Evolutionary conservation across 2,888 invertebrate species (phyloP), one percentile per base, ranked within the genome.

Genomic region (Sphaerophoria rueppellii): DNA sequence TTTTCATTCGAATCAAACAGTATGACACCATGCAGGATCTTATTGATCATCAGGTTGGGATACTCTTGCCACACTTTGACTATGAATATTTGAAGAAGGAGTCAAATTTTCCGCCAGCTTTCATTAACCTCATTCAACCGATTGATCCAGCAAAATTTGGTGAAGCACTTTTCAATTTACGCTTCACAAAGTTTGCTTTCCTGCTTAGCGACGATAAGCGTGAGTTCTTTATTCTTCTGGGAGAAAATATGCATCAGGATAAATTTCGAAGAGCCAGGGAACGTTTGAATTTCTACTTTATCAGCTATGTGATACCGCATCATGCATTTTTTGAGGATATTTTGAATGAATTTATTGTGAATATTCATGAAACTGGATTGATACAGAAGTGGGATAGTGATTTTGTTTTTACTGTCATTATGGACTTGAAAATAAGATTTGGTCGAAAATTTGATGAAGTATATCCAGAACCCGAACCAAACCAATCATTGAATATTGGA

Each of bases 1-100:
- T 40, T 12, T 82, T 54, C 24, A 82, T 82, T 9, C 48, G 48
- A 37, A n/a, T 78, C 9, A 58, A 70, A 11, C 82, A 82, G 16
- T 69, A 34, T 32, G 58, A 82, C 0, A 58, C 70, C 0, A 48
- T 78, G 11, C 11, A 70, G 12, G 82, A 82, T 4, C 12, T 82
- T n/a, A 37, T 78, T 43, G 73, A 70, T 4, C 78, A 65, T 12
- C 46, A 70, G 2, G 24, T 78, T 14, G 72, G 12, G 7, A 35
- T 78, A 4, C 46, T 71, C 24, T 9, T 48, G 1, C 11, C 16
- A 6, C 12, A 72, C 7, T 65, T 35, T 12, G 63, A 76, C 58
- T 6, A 9, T 7, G 11, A n/a, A 11, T 6, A 52, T n/a, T 40
- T 16, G 12, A 16, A 2, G 5, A 4, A n/a, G 7, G 1, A 2